Evolutionary conservation across 1,140 invertebrate species (phyloP), one percentile per base, ranked within the genome.

Genomic region (Pentalonia nigronervosa): DNA sequence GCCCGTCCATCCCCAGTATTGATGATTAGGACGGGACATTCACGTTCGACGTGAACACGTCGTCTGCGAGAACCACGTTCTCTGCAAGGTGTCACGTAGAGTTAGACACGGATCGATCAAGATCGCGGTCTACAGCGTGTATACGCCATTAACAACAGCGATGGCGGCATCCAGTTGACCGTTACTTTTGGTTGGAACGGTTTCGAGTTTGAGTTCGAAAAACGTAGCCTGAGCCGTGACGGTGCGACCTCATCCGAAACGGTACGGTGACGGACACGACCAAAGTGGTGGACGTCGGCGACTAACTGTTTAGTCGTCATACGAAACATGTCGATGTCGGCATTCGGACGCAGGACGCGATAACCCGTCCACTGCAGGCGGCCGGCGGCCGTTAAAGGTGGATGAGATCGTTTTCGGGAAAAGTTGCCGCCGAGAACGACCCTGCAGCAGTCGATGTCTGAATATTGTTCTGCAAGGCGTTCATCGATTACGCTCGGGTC

Each of bases 31-130:
- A 87, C 84, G 45, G 30, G 94, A 60, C 2, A 50, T n/a, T n/a
- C n/a, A n/a, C 94, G 87, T n/a, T 95, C 91, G 41, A 94, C 94
- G 94, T 95, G 94, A 94, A 4, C 20, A 94, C 6, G 67, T n/a
- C n/a, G n/a, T n/a, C n/a, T n/a, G n/a, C n/a, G n/a, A n/a, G n/a
- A n/a, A n/a, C n/a, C n/a, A n/a, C n/a, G 48, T 48, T 83, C 50
- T 67, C 91, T 53, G 50, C 20, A 53, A 53, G 17, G 36, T 50
- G 94, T 94, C 90, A 21, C 2, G 50, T 47, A 20, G 8, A 25
- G 3, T 23, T 47, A 14, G 3, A 17, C 86, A 9, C 17, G 50
- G 21, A 53, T 53, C 50, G 21, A 1, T 53, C 50, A 21, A 53
- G 50, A n/a, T n/a, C n/a, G n/a, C n/a, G n/a, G n/a, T n/a, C n/a